Evolutionary conservation across 2,113 vertebrate genomes (phyloP), one percentile per base, ranked within the genome.

Genomic region (Megaptera novaeangliae): DNA sequence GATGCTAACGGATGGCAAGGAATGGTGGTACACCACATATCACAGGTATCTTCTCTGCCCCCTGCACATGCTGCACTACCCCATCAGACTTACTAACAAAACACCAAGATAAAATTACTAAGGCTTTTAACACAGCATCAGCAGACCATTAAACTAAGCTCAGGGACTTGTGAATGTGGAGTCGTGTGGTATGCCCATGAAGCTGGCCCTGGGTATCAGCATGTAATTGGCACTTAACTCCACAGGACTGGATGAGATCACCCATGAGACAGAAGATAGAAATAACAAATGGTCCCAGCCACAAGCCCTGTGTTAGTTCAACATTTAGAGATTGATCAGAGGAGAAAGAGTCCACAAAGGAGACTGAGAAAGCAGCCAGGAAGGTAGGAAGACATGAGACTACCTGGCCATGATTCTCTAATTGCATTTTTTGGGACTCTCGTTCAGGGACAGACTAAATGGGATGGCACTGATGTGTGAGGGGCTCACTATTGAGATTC

Each of bases 131-230:
- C 23, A 17, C 7, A n/a, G 59, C 82, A 5, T 11, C 39, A 21
- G 39, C 23, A 80, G 23, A 36, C 31, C 49, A 36, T 44, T 36
- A 9, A 68, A 23, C 39, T 23, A 59, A 29, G 72, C 46, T 52
- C 27, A 8, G 27, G 44, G 44, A 5, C 83, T 77, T 78, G 83
- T 59, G 83, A 68, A 59, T 0, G 23, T 17, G 59, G 46, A 39
- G 29, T n/a, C 10, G 11, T 20, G 14, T 3, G 44, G 9, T 15
- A 2, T 1, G 1, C 29, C 49, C 49, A 20, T 5, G 49, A 46
- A n/a, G 21, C 29, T 46, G 77, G 36, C 29, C 21, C 36, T 27
- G 17, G 4, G 44, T 61, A 69, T 91, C 71, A n/a, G 88, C 49
- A 15, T 9, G 10, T 29, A 21, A 61, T 15, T 20, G 46, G 27